phyloP scores from a whole-genome alignment of 2,113 vertebrate genomes.

The Brachyistius frenatus region DNA sequence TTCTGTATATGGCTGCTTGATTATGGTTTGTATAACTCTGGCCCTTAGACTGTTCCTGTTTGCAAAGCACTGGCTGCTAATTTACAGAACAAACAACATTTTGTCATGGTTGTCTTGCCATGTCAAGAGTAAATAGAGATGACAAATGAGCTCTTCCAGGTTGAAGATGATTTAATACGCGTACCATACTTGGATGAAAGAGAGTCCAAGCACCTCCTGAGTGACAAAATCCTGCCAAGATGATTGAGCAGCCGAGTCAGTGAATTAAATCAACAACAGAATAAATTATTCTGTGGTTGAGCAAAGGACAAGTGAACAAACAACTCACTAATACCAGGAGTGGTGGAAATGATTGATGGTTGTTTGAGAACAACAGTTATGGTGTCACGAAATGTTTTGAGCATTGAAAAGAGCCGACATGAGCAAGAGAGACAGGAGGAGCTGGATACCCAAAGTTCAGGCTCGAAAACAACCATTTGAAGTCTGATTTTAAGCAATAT shows the following conservation, averaged over 20 bases:
- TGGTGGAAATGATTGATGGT: conserved; percentile 11
- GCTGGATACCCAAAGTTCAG: not conserved
- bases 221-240: conserved; percentile 49
- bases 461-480: conserved; percentile 4
- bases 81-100: conserved; percentile 48
- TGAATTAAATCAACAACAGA: conserved; percentile 41
- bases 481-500: not conserved
- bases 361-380: conserved; percentile 8
- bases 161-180: conserved; percentile 49
- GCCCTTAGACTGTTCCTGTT: conserved; percentile 19
- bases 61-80: conserved; percentile 12
- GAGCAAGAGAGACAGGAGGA: not conserved
- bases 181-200: conserved; percentile 41
- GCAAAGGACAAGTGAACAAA: conserved; percentile 37
- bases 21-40: not conserved
- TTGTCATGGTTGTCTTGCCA: conserved; percentile 31
- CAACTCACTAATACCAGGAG: conserved; percentile 13
- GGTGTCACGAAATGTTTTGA: conserved; percentile 2
- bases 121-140: conserved; percentile 56
- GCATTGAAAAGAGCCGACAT: not conserved
- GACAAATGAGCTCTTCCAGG: conserved; percentile 59
- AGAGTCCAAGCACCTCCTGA: conserved; percentile 37
- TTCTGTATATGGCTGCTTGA: not conserved
- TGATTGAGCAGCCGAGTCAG: conserved; percentile 63
- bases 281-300: conserved; percentile 54